Conservation (phyloP, 2,888 invertebrate genomes). For the Spilosoma lubricipeda region DNA sequence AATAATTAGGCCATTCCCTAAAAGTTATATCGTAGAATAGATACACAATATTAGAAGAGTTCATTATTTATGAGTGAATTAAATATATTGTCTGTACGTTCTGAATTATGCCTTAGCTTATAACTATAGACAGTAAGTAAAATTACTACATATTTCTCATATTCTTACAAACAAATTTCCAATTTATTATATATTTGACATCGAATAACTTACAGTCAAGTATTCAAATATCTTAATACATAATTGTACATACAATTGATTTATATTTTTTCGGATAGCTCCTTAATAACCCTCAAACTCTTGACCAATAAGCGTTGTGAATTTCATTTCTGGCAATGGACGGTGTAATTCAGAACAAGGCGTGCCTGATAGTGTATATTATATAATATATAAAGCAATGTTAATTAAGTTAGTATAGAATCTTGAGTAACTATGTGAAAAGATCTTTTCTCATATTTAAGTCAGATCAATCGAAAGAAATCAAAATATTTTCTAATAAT, state of each 20-base stretch:
- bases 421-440: slow-evolving; percentile 53
- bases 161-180: background rate
- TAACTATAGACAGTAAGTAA: slow-evolving; percentile 16
- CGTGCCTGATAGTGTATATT: slow-evolving; percentile 58
- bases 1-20: slow-evolving; percentile 47
- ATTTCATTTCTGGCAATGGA: slow-evolving; percentile 17
- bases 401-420: slow-evolving; percentile 49
- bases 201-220: background rate
- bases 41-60: slow-evolving; percentile 35
- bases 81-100: slow-evolving; percentile 51
- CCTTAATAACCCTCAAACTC: slow-evolving; percentile 4
- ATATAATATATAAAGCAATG: slow-evolving; percentile 46
- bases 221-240: background rate
- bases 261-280: slow-evolving; percentile 16
- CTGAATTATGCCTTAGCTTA: slow-evolving; percentile 54
- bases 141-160: slow-evolving; percentile 18
- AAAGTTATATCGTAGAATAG: slow-evolving; percentile 34
- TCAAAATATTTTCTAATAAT: slow-evolving; percentile 57
- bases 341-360: slow-evolving; percentile 60
- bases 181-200: background rate
- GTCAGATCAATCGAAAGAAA: slow-evolving; percentile 50
- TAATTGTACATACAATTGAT: slow-evolving; percentile 29
- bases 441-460: slow-evolving; percentile 37
- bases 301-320: slow-evolving; percentile 41
- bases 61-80: slow-evolving; percentile 51